These are phyloP conservation scores for Momotus momota DNA, from an alignment of 2,797 vertebrate species.

Conservation along the genomic window DNA sequence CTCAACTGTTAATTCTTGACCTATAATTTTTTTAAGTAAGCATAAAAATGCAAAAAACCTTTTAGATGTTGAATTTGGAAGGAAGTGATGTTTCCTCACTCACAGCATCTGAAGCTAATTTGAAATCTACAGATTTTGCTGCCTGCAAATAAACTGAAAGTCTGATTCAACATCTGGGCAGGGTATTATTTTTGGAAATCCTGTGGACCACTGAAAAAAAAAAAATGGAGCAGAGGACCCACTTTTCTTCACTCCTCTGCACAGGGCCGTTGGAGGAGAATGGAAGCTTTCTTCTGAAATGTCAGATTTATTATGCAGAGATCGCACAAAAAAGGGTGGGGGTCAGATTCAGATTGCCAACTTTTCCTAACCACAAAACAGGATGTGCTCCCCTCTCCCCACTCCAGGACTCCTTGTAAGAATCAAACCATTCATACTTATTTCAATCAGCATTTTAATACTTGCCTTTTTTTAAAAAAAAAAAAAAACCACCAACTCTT, in stretches of 20 bases:
- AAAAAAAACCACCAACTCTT: background rate
- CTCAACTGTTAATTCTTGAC: conserved; percentile 8
- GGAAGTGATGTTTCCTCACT: conserved; percentile 50
- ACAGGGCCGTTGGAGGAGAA: conserved; percentile 44
- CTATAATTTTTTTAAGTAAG: background rate
- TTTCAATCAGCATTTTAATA: conserved; percentile 36
- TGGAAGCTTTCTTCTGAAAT: conserved; percentile 54
- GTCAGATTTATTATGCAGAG: conserved; percentile 45
- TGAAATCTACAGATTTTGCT: conserved; percentile 68
- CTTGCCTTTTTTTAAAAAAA: background rate
- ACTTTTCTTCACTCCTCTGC: conserved; percentile 32
- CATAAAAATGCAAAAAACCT: conserved; percentile 27
- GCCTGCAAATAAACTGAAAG: conserved; percentile 72
- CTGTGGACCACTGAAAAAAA: conserved; percentile 29
- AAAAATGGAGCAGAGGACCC: background rate
- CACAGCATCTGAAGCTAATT: conserved; percentile 70
- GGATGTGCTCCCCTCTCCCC: conserved; percentile 43
- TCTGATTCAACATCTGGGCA: conserved; percentile 62
- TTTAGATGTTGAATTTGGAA: conserved; percentile 70
- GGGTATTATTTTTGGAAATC: conserved; percentile 78
- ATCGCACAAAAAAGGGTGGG: conserved; percentile 34
- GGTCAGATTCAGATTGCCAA: conserved; percentile 43
- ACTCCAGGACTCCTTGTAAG: background rate
- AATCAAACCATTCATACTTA: conserved; percentile 63
- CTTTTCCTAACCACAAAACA: conserved; percentile 62